Base-by-base conservation (phyloP, 2,113 vertebrate genomes). In the Cheirogaleus medius region DNA sequence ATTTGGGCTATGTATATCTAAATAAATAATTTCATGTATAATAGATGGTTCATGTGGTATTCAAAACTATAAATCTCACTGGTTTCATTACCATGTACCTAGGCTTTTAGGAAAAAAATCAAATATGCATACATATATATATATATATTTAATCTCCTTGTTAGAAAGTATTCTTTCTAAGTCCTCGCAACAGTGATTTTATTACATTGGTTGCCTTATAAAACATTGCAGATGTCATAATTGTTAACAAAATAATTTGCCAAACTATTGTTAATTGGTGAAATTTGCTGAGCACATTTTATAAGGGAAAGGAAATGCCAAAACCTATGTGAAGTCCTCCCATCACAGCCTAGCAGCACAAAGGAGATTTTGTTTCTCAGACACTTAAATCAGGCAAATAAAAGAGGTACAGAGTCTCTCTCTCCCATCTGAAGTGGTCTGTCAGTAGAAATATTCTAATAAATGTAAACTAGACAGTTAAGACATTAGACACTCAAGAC, bases 181-280 rank as follows among this genome's bases (percentile, higher is more conserved):
- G 94, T 98, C 97, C 90, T 98, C 98, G 90, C 88, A 98, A 98
- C 98, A 99, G 98, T 98, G 98, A 98, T 99, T 99, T 99, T 99
- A 99, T 99, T 99, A 99, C 99, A 99, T 99, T 99, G 99, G 98
- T 99, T 99, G 98, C 98, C 99, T 98, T 99, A 99, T 98, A 99
- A 99, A 99, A 99, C 99, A 99, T 97, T 98, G 98, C 98, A 99
- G 98, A 98, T 98, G 98, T 98, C 97, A 84, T 98, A 97, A 98
- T 98, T 98, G 97, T 98, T 98, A 98, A 98, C 98, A 82, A 97
- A 98, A 98, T 97, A 98, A 98, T 98, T 97, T 97, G 96, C 98
- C 97, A 68, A 49, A 81, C 42, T 81, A 12, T 69, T 49, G 39
- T 42, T 37, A 76, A 60, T 23, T n/a, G 32, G 37, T 94, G 95